Evolutionary conservation across 2,888 invertebrate species (phyloP).

Genomic region (Zele albiditarsus): DNA sequence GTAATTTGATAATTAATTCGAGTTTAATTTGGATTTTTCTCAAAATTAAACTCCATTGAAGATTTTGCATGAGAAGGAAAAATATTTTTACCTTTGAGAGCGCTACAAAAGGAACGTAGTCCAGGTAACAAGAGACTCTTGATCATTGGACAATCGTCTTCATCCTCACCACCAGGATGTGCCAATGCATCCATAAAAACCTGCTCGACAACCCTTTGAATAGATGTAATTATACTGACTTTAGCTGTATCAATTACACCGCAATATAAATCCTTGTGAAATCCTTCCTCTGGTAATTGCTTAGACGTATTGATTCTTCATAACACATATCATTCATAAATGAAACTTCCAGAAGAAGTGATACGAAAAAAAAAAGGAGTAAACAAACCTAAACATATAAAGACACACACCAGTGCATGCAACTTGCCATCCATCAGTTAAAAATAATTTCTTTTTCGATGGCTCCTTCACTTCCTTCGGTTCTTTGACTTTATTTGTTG

Average conservation of each 20-base stretch:
- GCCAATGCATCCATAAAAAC: conserved; percentile 94
- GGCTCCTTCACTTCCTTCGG: conserved; percentile 68
- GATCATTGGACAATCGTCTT: conserved; percentile 88
- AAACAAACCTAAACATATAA: conserved; percentile 82
- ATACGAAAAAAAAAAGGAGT: neutral
- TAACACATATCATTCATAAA: conserved; percentile 20
- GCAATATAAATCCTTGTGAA: conserved; percentile 87
- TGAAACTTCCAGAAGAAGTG: neutral
- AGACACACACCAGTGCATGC: conserved; percentile 88
- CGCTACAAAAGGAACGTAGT: conserved; percentile 89
- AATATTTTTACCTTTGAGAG: conserved; percentile 80
- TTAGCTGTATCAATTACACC: conserved; percentile 86
- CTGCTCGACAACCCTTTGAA: conserved; percentile 90
- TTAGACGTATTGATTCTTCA: conserved; percentile 82
- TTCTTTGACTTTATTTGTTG: conserved; percentile 71
- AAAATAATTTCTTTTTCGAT: conserved; percentile 84
- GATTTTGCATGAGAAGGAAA: conserved; percentile 7
- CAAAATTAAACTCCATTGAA: conserved; percentile 4
- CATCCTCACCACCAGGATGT: conserved; percentile 85
- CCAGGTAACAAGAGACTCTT: conserved; percentile 89
- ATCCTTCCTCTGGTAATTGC: conserved; percentile 93
- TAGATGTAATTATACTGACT: conserved; percentile 88
- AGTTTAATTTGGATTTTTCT: conserved; percentile 23
- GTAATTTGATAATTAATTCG: neutral
- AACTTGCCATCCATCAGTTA: conserved; percentile 89